Percentiles rank a stretch among this genome's conserved stretches.
These are phyloP conservation scores for Micronisus gabar DNA, from an alignment of 2,113 vertebrate genomes.

Conservation along the genomic window DNA sequence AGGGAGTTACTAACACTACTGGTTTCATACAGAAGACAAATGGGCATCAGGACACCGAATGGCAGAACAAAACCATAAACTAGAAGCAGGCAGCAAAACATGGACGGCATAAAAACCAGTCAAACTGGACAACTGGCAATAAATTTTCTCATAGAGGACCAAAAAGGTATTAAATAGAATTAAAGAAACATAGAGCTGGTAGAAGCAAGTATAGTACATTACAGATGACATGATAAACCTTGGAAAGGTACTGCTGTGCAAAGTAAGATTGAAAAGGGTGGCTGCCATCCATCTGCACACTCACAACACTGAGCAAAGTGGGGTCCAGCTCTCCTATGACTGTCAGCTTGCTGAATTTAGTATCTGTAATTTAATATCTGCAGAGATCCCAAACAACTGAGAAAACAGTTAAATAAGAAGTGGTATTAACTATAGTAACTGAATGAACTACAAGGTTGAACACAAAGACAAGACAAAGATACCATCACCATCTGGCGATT, in stretches of 20 bases:
- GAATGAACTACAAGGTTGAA: background rate
- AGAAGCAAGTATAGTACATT: background rate
- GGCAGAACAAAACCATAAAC: background rate
- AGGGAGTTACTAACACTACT: background rate
- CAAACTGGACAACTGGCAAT: background rate
- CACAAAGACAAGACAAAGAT: background rate
- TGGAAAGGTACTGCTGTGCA: background rate
- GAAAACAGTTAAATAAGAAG: background rate
- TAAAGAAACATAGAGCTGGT: background rate
- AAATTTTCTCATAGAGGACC: background rate
- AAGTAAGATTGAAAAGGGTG: background rate
- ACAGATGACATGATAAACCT: background rate
- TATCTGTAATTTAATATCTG: background rate
- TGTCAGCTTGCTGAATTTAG: background rate
- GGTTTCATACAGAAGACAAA: background rate
- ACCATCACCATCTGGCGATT: accelerated
- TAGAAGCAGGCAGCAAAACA: background rate
- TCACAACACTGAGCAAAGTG: background rate
- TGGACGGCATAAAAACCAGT: background rate
- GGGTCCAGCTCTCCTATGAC: background rate
- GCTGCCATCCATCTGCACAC: background rate
- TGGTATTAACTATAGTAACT: background rate
- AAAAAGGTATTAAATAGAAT: background rate
- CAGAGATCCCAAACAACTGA: background rate
- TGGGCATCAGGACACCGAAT: background rate